Base-by-base conservation (phyloP, 1,140 invertebrate species). In the Thaumatotibia leucotreta region DNA sequence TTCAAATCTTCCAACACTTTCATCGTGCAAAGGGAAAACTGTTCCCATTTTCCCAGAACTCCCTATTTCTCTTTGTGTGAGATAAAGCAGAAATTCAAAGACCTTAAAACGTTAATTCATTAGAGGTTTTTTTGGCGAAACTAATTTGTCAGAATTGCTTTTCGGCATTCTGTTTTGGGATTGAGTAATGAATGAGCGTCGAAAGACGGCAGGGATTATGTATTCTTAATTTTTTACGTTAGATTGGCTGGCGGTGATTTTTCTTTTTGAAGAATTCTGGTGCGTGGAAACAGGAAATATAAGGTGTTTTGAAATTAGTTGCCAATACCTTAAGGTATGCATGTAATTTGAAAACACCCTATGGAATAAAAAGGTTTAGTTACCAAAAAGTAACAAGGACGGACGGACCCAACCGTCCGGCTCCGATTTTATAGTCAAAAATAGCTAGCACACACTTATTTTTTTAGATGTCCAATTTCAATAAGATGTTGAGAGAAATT, bases 141-240 rank as follows among this genome's bases (percentile, higher is more conserved):
- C 52, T 58, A 58, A 58, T 58, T 58, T 58, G 52, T 58, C 52
- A 31, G 52, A 58, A 58, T 58, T 27, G 52, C 52, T 58, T 58
- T 31, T 14, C 52, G 23, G 6, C 23, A 58, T 58, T 58, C 24
- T 58, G 52, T n/a, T 58, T 58, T n/a, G n/a, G 0, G 23, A 58
- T 58, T 58, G 52, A 58, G 24, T 58, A 31, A 58, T 58, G 52
- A 27, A 58, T 27, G 22, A 20, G 17, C 4, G 14, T 6, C 0
- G 39, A 9, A 45, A 45, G 9, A 6, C n/a, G 6, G 17, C 5
- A 3, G 1, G 11, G 6, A 45, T 45, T 20, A 20, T 45, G n/a
- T 45, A 20, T 45, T 45, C 17, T 5, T 20, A 45, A 20, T 0
- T 39, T 35, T 4, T 45, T 20, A 4, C 2, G 27, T 29, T 29